phyloP scores from a whole-genome alignment of 2,888 invertebrate species.

The Gari tellinella region DNA sequence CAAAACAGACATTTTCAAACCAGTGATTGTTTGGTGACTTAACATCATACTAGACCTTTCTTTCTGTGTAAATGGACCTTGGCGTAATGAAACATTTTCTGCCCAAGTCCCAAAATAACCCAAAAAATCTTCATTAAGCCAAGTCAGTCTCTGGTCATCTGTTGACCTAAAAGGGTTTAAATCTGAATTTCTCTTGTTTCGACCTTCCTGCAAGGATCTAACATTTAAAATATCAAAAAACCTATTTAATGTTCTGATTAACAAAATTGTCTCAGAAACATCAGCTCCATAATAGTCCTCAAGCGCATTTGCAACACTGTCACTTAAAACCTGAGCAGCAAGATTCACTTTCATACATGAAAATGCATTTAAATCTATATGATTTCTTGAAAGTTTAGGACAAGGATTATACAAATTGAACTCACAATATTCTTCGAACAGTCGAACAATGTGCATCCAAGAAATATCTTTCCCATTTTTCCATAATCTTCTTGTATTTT shows the following conservation, averaged over 20 bases:
- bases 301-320: conserved; percentile 37
- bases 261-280: conserved; percentile 38
- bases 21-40: conserved; percentile 43
- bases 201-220: conserved; percentile 23
- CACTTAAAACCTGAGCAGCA: conserved; percentile 39
- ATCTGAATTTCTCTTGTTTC: conserved; percentile 27
- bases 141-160: conserved; percentile 33
- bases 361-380: conserved; percentile 32
- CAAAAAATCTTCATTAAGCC: conserved; percentile 31
- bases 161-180: conserved; percentile 9
- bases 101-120: conserved; percentile 42
- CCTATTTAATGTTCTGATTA: conserved; percentile 40
- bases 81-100: conserved; percentile 10
- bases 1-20: conserved; percentile 32
- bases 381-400: conserved; percentile 27
- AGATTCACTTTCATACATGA: conserved; percentile 40
- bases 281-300: conserved; percentile 19
- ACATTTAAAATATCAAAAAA: conserved; percentile 55
- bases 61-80: conserved; percentile 7
- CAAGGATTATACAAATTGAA: conserved; percentile 28
- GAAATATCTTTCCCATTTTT: conserved; percentile 50
- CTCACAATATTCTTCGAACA: conserved; percentile 46
- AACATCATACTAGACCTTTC: conserved; percentile 29
- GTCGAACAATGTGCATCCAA: conserved; percentile 50
- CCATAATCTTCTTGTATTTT: conserved; percentile 43